A percentile compares a stretch with the other conserved stretches of the same genome.
Evolutionary conservation across 2,797 vertebrate species (phyloP).

Genomic region (Sarcoramphus papa): DNA sequence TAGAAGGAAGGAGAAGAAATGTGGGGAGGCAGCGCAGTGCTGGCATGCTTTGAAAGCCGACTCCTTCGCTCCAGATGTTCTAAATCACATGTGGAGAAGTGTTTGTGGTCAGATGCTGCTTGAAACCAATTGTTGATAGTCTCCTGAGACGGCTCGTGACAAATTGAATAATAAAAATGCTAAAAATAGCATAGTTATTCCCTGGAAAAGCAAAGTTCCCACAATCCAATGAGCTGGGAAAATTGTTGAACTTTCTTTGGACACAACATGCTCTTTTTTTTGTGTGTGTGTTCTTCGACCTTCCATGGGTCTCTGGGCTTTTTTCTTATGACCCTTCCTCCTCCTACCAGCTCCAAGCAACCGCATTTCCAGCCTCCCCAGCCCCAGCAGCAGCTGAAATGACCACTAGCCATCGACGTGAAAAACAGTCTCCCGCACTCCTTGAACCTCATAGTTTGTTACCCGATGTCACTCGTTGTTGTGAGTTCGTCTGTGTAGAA

Average conservation of each 20-base stretch:
- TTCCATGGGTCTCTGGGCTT: neutral
- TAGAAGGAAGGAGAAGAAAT: neutral
- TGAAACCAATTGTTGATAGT: conserved; percentile 84
- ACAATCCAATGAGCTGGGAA: conserved; percentile 93
- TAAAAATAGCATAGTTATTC: conserved; percentile 91
- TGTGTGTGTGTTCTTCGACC: conserved; percentile 44
- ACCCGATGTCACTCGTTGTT: accelerated
- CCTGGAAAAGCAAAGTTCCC: conserved; percentile 88
- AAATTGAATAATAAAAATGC: conserved; percentile 86
- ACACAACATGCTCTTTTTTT: conserved; percentile 50
- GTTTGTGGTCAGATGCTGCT: conserved; percentile 88
- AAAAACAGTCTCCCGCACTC: accelerated
- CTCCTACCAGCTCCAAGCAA: neutral
- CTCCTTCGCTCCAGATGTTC: conserved; percentile 83
- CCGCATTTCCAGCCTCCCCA: neutral
- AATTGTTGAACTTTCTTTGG: conserved; percentile 73
- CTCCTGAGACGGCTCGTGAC: conserved; percentile 85
- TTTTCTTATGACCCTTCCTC: conserved; percentile 27
- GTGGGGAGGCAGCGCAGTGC: neutral
- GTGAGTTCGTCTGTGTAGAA: neutral
- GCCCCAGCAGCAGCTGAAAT: neutral
- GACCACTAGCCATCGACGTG: accelerated
- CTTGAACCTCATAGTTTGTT: neutral
- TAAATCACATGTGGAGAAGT: conserved; percentile 86
- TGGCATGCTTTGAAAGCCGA: neutral